Evolutionary conservation across 2,797 vertebrate genomes (phyloP).

Genomic region (Orientallactaga sibirica): DNA sequence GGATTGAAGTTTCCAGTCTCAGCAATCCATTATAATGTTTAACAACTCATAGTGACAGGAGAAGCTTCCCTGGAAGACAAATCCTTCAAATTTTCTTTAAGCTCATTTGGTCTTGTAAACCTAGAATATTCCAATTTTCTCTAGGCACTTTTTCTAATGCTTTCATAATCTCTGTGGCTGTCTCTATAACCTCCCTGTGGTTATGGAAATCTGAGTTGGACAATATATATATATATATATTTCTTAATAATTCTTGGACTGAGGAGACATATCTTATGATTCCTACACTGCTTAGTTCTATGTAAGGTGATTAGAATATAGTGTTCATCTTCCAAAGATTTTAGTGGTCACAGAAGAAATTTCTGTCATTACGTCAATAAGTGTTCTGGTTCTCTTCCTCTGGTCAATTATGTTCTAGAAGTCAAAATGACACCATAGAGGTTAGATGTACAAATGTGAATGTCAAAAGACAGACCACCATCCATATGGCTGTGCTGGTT

Average conservation of each 20-base stretch:
- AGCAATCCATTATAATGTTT: constrained; percentile 63
- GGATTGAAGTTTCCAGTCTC: constrained; percentile 53
- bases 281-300: neutral
- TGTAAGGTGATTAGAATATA: constrained; percentile 6
- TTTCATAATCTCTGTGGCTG: constrained; percentile 37
- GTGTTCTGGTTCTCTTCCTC: neutral
- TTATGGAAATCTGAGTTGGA: constrained; percentile 8
- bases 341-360: neutral
- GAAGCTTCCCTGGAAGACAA: constrained; percentile 56
- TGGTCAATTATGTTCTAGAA: constrained; percentile 2
- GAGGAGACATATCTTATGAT: neutral
- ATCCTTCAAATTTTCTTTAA: constrained; percentile 29
- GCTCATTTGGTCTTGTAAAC: constrained; percentile 30
- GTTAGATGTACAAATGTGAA: neutral
- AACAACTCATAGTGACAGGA: constrained; percentile 22
- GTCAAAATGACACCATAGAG: neutral
- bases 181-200: neutral
- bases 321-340: constrained; percentile 24
- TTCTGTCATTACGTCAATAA: neutral
- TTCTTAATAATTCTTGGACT: neutral
- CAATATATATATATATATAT: neutral
- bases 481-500: neutral
- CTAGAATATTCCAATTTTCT: constrained; percentile 5
- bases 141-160: neutral
- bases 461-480: neutral